Conservation (phyloP, 2,888 invertebrate species). For the Sepioteuthis lessoniana region DNA sequence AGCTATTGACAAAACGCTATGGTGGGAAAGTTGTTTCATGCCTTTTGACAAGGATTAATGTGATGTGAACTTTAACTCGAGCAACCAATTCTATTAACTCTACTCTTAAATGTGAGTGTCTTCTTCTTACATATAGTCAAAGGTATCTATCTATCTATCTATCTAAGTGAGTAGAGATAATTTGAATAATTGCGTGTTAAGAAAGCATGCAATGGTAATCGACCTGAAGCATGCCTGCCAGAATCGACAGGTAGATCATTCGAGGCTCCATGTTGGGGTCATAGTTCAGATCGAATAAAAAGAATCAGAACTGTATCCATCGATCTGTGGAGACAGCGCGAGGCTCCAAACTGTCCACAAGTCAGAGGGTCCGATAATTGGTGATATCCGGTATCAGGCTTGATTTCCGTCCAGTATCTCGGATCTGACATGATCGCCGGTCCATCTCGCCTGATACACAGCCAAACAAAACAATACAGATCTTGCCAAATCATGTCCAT, state of each 20-base stretch:
- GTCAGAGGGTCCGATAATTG: conserved; percentile 16
- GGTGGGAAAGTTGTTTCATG: no score
- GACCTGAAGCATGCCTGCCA: not conserved
- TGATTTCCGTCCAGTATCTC: not conserved
- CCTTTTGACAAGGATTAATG: no score
- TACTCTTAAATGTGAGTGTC: not conserved
- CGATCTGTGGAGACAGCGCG: not conserved
- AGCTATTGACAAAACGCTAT: no score
- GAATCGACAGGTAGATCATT: not conserved
- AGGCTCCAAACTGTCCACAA: conserved; percentile 33
- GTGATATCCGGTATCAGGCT: conserved; percentile 13
- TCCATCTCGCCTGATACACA: not conserved
- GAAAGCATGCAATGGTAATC: not conserved
- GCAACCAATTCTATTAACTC: no score
- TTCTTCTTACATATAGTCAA: not conserved
- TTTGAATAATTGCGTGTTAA: not conserved
- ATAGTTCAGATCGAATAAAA: not conserved
- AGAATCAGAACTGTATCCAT: not conserved
- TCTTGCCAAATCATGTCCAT: not conserved
- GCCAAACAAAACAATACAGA: conserved; percentile 1
- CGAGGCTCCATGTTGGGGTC: not conserved
- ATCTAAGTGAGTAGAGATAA: not conserved
- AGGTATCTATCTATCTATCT: not conserved
- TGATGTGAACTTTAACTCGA: no score
- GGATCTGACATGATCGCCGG: conserved; percentile 17